These are phyloP conservation scores for Rhincodon typus DNA, from an alignment of 2,797 vertebrate species.

Conservation along the genomic window DNA sequence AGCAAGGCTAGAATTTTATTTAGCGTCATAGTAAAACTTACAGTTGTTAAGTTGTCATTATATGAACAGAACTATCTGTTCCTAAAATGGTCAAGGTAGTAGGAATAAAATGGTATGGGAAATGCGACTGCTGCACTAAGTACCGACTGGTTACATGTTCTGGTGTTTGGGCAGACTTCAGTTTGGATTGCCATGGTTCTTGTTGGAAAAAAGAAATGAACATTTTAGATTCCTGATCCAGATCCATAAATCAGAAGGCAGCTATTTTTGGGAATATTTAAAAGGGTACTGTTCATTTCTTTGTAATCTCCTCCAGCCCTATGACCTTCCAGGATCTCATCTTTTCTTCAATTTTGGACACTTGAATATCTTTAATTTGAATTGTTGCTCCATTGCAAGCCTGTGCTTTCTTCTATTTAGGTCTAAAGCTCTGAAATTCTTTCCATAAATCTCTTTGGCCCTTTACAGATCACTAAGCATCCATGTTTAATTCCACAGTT, in stretches of 20 bases:
- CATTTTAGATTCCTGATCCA: neutral
- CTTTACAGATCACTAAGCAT: neutral
- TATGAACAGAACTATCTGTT: neutral
- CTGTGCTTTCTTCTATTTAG: neutral
- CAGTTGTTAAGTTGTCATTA: neutral
- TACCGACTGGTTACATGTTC: neutral
- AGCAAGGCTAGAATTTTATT: neutral
- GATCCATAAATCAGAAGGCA: neutral
- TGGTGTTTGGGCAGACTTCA: neutral
- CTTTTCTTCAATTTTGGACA: neutral
- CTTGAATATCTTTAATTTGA: neutral
- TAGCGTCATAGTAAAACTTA: neutral
- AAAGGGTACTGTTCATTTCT: neutral
- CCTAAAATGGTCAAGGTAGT: neutral
- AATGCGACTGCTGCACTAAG: neutral
- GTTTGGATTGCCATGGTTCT: neutral
- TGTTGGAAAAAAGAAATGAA: neutral
- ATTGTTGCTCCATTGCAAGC: neutral
- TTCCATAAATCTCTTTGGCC: neutral
- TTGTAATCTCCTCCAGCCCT: neutral
- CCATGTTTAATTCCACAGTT: neutral
- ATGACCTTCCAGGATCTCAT: neutral
- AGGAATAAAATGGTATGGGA: neutral
- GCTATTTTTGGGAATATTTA: neutral
- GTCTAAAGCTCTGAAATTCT: neutral